Evolutionary conservation across 1,140 invertebrate genomes (phyloP).

Genomic region (Coenobita brevimanus): DNA sequence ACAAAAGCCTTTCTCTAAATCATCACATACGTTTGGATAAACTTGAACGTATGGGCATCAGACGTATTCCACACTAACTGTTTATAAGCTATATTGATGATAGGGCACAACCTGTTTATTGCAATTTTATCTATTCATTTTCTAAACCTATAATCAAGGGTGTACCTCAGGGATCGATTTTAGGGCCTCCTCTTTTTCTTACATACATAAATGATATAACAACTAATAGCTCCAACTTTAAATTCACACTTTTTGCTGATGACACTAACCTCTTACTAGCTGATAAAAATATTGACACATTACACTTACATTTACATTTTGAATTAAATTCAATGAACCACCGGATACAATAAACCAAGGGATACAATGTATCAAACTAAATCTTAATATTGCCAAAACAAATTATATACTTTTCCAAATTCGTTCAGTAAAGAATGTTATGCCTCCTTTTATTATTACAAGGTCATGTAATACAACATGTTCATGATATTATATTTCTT

Average conservation of each 20-base stretch:
- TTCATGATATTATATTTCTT: background rate
- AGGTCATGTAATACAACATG: background rate
- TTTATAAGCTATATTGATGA: background rate
- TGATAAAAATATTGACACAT: background rate
- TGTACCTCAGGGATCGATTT: background rate
- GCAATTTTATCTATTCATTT: background rate
- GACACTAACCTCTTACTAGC: too few species aligned
- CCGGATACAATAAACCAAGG: background rate
- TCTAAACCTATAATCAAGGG: background rate
- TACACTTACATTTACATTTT: background rate
- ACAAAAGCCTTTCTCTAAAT: background rate
- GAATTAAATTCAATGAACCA: too few species aligned
- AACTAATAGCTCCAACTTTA: background rate
- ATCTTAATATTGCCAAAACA: too few species aligned
- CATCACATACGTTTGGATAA: background rate
- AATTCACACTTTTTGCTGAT: background rate
- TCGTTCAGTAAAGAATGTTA: background rate
- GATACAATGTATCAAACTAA: background rate
- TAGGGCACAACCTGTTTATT: background rate
- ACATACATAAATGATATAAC: background rate
- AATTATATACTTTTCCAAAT: too few species aligned
- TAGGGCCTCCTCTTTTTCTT: background rate
- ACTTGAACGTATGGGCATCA: background rate
- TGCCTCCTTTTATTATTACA: background rate
- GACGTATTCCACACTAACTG: background rate